Conservation (phyloP, 1,140 invertebrate species). For the Neelides sp. region DNA sequence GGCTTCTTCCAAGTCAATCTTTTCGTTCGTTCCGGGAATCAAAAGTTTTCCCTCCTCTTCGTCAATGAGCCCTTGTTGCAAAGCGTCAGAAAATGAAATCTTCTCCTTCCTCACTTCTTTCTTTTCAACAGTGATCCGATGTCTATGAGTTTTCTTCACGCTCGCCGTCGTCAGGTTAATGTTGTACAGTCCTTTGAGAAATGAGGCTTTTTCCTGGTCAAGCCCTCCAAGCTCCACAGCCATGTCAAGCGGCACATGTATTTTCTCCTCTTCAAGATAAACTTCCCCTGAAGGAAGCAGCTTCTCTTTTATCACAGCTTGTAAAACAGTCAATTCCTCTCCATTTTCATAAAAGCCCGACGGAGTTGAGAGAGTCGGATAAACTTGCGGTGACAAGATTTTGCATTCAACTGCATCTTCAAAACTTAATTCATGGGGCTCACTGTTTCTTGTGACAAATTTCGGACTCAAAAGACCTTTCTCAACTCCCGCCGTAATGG, state of each 20-base stretch:
- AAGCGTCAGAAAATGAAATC: slow-evolving; percentile 62
- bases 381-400: slow-evolving; percentile 22
- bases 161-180: slow-evolving; percentile 73
- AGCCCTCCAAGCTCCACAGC: slow-evolving; percentile 73
- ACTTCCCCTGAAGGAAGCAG: slow-evolving; percentile 77
- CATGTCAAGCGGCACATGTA: slow-evolving; percentile 65
- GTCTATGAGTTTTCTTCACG: slow-evolving; percentile 64
- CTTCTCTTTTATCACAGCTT: slow-evolving; percentile 66
- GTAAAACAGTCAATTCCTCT: slow-evolving; percentile 63
- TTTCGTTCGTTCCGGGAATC: slow-evolving; percentile 59
- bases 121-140: slow-evolving; percentile 53
- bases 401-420: slow-evolving; percentile 32
- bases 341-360: slow-evolving; percentile 21
- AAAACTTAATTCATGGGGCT: slow-evolving; percentile 14
- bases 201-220: slow-evolving; percentile 67
- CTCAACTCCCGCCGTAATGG: slow-evolving; percentile 44
- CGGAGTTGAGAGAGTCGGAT: slow-evolving; percentile 8
- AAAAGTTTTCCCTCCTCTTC: slow-evolving; percentile 61
- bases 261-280: slow-evolving; percentile 58
- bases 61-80: slow-evolving; percentile 64
- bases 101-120: slow-evolving; percentile 40
- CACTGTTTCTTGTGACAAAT: slow-evolving; percentile 2
- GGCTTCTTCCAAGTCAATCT: slow-evolving; percentile 68
- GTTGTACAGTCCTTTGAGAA: slow-evolving; percentile 66
- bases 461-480: slow-evolving; percentile 35